phyloP scores from a whole-genome alignment of 2,797 vertebrate species.

The Naso thynnoides region DNA sequence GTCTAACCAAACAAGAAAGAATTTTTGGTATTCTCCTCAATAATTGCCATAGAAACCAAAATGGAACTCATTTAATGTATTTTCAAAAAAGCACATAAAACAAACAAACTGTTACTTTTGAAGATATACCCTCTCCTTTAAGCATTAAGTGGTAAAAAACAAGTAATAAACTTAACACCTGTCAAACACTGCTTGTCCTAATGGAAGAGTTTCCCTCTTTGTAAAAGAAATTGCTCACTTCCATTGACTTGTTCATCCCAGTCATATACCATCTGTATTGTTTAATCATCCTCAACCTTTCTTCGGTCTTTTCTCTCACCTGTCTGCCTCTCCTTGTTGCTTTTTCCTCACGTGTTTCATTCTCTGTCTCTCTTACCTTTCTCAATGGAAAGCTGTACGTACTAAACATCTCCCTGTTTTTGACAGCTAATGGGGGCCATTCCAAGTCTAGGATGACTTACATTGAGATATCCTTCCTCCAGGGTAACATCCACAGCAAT shows the following conservation, averaged over 20 bases:
- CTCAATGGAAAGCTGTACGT: slow-evolving; percentile 65
- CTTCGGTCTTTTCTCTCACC: slow-evolving; percentile 1
- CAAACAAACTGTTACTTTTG: neutral
- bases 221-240: no score
- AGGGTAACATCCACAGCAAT: slow-evolving; percentile 77
- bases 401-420: slow-evolving; percentile 59
- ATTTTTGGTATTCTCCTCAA: no score
- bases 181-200: no score
- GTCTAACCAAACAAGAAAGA: neutral
- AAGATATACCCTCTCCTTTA: neutral
- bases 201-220: no score
- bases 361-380: slow-evolving; percentile 53
- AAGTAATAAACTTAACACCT: no score
- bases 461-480: slow-evolving; percentile 74
- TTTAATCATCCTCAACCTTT: neutral
- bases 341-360: slow-evolving; percentile 22
- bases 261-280: no score
- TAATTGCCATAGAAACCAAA: no score
- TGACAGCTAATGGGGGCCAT: slow-evolving; percentile 73
- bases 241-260: no score
- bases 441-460: slow-evolving; percentile 70
- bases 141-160: neutral
- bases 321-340: neutral
- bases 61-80: neutral
- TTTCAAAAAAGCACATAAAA: no score